These are phyloP conservation scores for Pseudococcus viburni DNA, from an alignment of 2,888 invertebrate genomes.

Conservation along the genomic window DNA sequence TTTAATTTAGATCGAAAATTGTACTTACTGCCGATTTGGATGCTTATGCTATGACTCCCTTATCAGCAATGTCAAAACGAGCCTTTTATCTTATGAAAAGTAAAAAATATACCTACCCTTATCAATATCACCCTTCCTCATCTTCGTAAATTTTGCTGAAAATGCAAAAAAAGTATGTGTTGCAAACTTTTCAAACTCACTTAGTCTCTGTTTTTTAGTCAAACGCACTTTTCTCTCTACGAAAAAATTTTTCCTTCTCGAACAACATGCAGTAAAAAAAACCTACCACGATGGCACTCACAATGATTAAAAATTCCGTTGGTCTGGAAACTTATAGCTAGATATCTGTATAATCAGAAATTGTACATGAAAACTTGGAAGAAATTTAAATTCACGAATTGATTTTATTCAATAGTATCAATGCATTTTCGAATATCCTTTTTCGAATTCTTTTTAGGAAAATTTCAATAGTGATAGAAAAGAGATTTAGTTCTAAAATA, in stretches of 20 bases:
- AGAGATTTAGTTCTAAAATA: neutral
- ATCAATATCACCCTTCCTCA: neutral
- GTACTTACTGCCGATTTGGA: no score
- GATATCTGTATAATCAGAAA: neutral
- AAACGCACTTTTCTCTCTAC: neutral
- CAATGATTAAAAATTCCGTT: conserved; percentile 24
- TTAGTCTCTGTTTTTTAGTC: neutral
- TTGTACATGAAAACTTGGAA: neutral
- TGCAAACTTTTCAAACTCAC: neutral
- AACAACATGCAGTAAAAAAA: neutral
- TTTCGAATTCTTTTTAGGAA: no score
- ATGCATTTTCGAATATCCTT: neutral
- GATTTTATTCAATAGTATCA: neutral
- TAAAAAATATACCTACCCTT: neutral
- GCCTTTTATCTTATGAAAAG: neutral
- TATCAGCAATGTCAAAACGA: neutral
- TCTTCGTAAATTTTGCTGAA: neutral
- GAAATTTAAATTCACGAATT: neutral
- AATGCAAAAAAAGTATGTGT: neutral
- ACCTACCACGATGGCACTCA: conserved; percentile 6
- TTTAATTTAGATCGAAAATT: no score
- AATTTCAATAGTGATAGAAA: no score
- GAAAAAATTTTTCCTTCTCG: neutral
- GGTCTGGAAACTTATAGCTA: neutral
- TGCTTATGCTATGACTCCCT: no score